Percentiles rank a stretch among this genome's conserved stretches.
phyloP scores from a whole-genome alignment of 2,113 vertebrate species.

The Sigmodon hispidus region DNA sequence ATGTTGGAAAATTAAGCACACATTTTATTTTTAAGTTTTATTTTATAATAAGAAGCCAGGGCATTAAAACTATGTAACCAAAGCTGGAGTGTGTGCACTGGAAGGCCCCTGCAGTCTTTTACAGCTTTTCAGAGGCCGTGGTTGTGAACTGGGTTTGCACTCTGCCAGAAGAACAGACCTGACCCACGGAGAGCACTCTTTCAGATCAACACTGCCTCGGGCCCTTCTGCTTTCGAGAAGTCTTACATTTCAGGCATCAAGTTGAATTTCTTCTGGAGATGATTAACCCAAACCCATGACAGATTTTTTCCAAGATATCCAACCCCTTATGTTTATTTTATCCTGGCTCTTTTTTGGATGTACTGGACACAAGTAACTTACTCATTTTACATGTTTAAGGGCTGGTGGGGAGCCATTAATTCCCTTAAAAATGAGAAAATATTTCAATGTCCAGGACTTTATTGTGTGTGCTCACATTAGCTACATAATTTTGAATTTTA shows the following conservation, averaged over 20 bases:
- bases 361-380: constrained; percentile 99
- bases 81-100: constrained; percentile 85
- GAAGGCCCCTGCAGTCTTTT: constrained; percentile 88
- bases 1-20: constrained; percentile 86
- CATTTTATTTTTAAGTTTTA: constrained; percentile 86
- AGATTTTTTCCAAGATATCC: constrained; percentile 99
- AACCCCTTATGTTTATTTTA: constrained; percentile 99
- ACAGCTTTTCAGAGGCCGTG: constrained; percentile 85
- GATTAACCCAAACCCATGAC: constrained; percentile 99
- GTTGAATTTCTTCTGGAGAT: constrained; percentile 99
- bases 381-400: constrained; percentile 97
- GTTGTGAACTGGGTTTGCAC: constrained; percentile 90
- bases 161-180: constrained; percentile 91
- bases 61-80: constrained; percentile 86
- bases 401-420: constrained; percentile 92
- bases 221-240: constrained; percentile 94
- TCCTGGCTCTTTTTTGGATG: constrained; percentile 99
- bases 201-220: constrained; percentile 95
- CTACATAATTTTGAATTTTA: constrained; percentile 82
- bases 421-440: constrained; percentile 90
- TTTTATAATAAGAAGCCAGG: constrained; percentile 86
- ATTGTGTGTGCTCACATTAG: constrained; percentile 87
- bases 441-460: constrained; percentile 85
- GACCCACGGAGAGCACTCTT: constrained; percentile 94
- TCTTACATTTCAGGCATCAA: constrained; percentile 99